Evolutionary conservation across 1,140 invertebrate genomes (phyloP), one percentile per base, ranked within the genome.

Genomic region (Chironomus striatipennis): DNA sequence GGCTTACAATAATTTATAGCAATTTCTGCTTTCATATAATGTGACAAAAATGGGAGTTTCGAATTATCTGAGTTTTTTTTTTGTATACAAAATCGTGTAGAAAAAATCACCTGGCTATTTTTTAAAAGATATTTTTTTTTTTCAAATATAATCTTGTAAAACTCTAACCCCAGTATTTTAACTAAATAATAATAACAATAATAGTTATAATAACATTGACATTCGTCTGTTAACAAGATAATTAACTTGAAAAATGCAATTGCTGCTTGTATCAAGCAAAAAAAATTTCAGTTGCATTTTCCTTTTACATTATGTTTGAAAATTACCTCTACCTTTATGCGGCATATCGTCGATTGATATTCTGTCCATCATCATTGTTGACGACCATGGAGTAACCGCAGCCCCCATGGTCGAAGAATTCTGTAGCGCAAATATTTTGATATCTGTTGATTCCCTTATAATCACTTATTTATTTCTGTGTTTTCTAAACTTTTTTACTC

Each of bases 341-440:
- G 79, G 77, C 76, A 81, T 81, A 21, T 82, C 81, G 73, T 82
- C 81, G 34, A 82, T 75, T 17, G 78, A 74, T 24, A 81, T 79
- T 42, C 82, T 21, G 2, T 80, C 77, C 42, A 82, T 81, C 34
- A 82, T 82, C n/a, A 82, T 77, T 0, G 79, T 75, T 24, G 81
- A 80, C 1, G 81, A 77, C 81, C 81, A 82, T 0, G 81, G 77
- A 12, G 79, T 77, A 10, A 80, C 78, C 64, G 81, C 79, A 5
- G 79, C 64, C 12, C 79, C 77, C 21, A 82, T 79, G 12, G 81
- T 42, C 21, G 81, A 79, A 12, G 77, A 81, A 21, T 79, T 74
- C 77, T 82, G 81, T 43, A 82, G 74, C 1, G 81, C 81, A 75
- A 82, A 82, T 80, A 82, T 82, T 67, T 72, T 74, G 70, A 76